Evolutionary conservation across 2,888 invertebrate species (phyloP), one percentile per base, ranked within the genome.

Genomic region (Coleophora flavipennella): DNA sequence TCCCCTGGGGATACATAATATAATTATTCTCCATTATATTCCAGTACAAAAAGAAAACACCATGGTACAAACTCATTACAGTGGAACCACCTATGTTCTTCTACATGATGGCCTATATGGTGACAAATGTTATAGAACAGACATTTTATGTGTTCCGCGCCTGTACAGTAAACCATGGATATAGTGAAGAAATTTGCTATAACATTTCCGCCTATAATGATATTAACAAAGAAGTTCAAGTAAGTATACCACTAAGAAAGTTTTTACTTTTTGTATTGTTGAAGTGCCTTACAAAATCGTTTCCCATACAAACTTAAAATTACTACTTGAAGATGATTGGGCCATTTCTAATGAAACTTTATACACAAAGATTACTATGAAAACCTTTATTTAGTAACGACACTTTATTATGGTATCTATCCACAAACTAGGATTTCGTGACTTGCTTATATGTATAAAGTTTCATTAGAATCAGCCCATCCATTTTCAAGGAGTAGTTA

Each of bases 1-100:
- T n/a, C n/a, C n/a, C n/a, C n/a, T n/a, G n/a, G n/a, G n/a, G n/a
- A n/a, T n/a, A n/a, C 6, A 20, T 20, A 20, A 20, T 20, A 3
- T 20, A 20, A 20, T 6, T 4, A 20, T 4, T 20, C 3, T 20
- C 3, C 20, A 20, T 6, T 20, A 20, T 31, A 3, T 62, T 67
- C 25, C 50, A 67, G 67, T 50, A 50, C 38, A 26, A 46, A 20
- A 44, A 39, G 8, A 46, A 48, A 27, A 55, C 47, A 44, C 64
- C 67, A 62, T 83, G 83, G 79, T 75, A 78, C 68, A 75, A 63
- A 47, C 61, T 81, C 25, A 85, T 93, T 39, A 91, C 94, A 0
- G 93, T 96, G 13, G 96, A 96, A 61, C 95, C 96, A 0, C 88
- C 93, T 0, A 90, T 96, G 89, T 92, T 95, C 63, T 78, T 95